phyloP scores from a whole-genome alignment of 2,888 invertebrate genomes.

The Cephus sareptanus region DNA sequence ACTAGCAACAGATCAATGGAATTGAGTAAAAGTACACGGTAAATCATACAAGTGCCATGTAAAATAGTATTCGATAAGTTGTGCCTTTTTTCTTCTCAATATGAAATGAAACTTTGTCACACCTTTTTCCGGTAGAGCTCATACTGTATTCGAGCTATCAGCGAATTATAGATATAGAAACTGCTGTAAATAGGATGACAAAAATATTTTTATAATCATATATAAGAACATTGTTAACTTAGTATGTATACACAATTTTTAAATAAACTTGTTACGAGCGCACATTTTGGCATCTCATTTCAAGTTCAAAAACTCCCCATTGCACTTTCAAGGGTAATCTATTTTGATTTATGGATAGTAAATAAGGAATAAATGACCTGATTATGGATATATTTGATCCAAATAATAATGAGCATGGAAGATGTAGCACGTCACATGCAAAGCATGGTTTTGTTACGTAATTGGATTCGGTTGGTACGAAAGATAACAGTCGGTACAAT shows the following conservation, averaged over 20 bases:
- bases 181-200: background rate
- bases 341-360: too few relatives aligned
- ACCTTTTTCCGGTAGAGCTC: background rate
- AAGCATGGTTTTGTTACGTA: background rate
- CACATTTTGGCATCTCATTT: background rate
- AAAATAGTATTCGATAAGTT: background rate
- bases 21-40: background rate
- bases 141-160: background rate
- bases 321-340: background rate
- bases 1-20: background rate
- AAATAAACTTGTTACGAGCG: background rate
- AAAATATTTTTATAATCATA: background rate
- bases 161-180: background rate
- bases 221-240: background rate
- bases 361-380: too few relatives aligned
- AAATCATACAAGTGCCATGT: background rate
- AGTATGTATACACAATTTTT: conserved; percentile 3
- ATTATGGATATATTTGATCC: background rate
- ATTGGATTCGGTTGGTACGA: background rate
- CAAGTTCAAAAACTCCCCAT: background rate
- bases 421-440: background rate
- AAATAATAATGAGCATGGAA: background rate
- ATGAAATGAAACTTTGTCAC: background rate
- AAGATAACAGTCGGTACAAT: background rate
- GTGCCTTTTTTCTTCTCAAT: background rate